Base-by-base conservation (phyloP, 1,140 invertebrate species). In the Andrena cerasifolii region DNA sequence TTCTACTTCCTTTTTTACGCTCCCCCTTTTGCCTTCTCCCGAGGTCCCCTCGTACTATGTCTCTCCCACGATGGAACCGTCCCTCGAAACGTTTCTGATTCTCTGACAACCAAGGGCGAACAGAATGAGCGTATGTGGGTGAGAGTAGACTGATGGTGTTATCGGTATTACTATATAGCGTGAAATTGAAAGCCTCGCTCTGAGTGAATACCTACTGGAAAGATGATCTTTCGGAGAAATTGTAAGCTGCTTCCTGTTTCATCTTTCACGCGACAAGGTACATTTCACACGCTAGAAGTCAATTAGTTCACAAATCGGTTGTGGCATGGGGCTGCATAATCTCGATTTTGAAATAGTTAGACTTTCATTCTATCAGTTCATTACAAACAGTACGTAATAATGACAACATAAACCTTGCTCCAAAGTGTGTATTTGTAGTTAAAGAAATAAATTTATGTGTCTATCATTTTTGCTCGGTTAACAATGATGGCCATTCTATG, bases 1-100 rank as follows among this genome's bases (percentile, higher is more conserved):
- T 75, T 54, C 47, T 40, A 33, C 43, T 51, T 76, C 49, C 63
- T 62, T 58, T 62, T 58, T 33, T 53, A 71, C 43, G 21, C 36
- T 49, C 26, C 31, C 61, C 31, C 47, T 31, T 49, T 54, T 33
- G 47, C 49, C 31, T 47, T 65, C 36, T 65, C 45, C n/a, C 33
- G 40, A 77, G 43, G 24, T 54, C 49, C 40, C 45, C 4, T 40
- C 26, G n/a, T 10, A 36, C 8, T 45, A 28, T 6, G 51, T 45
- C 53, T 33, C 26, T 47, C 12, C 49, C 33, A n/a, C 43, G 6
- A 61, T 28, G 63, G 36, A 21, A 36, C n/a, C 3, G 21, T 33
- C 33, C 47, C 12, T 33, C 31, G 58, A 33, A 62, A 53, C 28
- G 16, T 73, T 62, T 71, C 68, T 71, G 33, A 58, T 71, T 31